Base-by-base conservation (phyloP, 2,113 vertebrate genomes). In the Choloepus hoffmanni region DNA sequence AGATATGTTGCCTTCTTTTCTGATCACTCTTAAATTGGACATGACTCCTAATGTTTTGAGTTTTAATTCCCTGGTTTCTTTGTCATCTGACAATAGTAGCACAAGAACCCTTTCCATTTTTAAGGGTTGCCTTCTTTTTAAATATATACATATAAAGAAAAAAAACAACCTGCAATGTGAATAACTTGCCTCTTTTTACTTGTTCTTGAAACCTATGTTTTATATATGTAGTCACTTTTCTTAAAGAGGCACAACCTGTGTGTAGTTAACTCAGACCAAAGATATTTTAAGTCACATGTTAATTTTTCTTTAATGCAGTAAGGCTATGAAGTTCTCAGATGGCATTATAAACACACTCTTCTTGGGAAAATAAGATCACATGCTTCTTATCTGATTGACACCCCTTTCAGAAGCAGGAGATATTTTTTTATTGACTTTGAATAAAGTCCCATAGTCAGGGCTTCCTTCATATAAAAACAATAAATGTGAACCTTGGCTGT, bases 381-480 rank as follows among this genome's bases (percentile, higher is more conserved):
- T 36, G 18, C 10, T 68, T n/a, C 55, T 92, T 96, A 72, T 81
- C 85, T 85, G 78, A 83, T 26, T 92, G 90, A 88, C 23, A 76
- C 65, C 85, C 33, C n/a, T 91, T 96, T 89, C 67, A 95, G 55
- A 95, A 94, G 53, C 55, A 89, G 48, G 67, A 94, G 55, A 81
- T 95, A 60, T 68, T 93, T 97, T 36, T 36, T 95, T 85, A 85
- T 95, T 97, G 90, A 85, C 84, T 95, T 94, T 67, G 14, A 62
- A 3, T 77, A 95, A 95, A 95, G 36, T 95, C 67, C 60, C 53
- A 82, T 82, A 63, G 67, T 78, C 89, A 90, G 26, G 12, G 21
- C 15, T 97, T 78, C 85, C 53, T 93, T 95, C 77, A 89, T 93
- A 65, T 89, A 68, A 88, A 95, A 93, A 94, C 24, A 95, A 92